A percentile compares a stretch with the other conserved stretches of the same genome.
Conservation (phyloP, 2,797 vertebrate genomes). For the Hypotaenidia okinawae region DNA sequence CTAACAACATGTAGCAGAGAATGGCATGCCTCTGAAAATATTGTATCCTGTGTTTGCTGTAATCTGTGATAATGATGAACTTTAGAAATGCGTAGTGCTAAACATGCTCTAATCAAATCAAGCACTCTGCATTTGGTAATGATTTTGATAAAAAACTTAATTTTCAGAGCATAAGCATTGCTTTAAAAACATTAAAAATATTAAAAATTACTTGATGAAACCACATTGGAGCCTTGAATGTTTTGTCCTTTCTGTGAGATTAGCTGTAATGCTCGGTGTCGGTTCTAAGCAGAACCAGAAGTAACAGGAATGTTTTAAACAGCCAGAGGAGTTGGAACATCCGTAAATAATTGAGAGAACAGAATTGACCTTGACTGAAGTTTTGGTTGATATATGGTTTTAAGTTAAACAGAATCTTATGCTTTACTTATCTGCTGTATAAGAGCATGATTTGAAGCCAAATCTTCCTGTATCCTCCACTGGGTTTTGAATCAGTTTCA, state of each 20-base stretch:
- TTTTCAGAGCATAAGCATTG: not conserved
- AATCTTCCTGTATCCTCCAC: not conserved
- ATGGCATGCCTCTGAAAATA: not conserved
- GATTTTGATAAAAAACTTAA: not conserved
- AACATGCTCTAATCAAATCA: not conserved
- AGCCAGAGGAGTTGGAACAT: constrained; percentile 1
- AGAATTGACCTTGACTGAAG: constrained; percentile 5
- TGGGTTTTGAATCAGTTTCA: constrained; percentile 7
- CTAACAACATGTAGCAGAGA: not conserved
- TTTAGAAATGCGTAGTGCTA: not conserved
- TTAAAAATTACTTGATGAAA: not conserved
- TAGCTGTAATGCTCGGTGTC: not conserved
- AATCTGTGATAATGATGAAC: not conserved
- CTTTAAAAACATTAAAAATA: not conserved
- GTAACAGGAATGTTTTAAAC: not conserved
- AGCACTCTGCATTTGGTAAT: not conserved
- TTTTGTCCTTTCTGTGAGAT: not conserved
- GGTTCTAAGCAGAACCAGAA: constrained; percentile 7
- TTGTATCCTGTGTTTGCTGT: not conserved
- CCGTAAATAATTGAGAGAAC: not conserved
- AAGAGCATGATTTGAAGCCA: not conserved
- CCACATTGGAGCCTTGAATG: not conserved
- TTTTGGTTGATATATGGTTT: not conserved
- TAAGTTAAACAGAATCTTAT: not conserved
- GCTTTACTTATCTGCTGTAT: not conserved